Base-by-base conservation (phyloP, 64 coral and sea anemone species). In the Pachyseris speciosa region DNA sequence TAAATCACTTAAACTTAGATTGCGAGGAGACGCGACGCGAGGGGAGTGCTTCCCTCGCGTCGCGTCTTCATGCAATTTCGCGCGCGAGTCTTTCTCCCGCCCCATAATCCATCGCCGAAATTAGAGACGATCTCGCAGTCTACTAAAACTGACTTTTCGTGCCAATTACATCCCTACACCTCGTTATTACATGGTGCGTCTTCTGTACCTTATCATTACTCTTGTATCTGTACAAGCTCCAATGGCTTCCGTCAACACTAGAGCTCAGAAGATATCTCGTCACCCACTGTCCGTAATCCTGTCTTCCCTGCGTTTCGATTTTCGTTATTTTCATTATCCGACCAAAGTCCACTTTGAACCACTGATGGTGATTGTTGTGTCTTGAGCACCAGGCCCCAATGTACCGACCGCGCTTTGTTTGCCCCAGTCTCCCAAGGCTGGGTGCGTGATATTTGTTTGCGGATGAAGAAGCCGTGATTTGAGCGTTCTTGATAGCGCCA, bases 301-400 rank as follows among this genome's bases (percentile, higher is more conserved):
- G 47, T 40, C 91, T 61, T 11, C 95, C 95, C 53, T 97, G 91
- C 4, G 95, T 97, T 12, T 72, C 79, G 55, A 97, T 86, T 64
- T 91, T 86, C 17, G 86, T 93, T 39, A 97, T 86, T 58, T 97
- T 97, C 91, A 89, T 85, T 20, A 91, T 65, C 24, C 63, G 72
- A 57, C 69, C 61, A 73, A 97, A 84, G 31, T 85, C 81, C 10
- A 75, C 90, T 43, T 93, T 78, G 31, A 97, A 66, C 95, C 95
- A 97, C 37, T 97, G 95, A 45, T 93, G 67, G 22, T 88, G 87
- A 42, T 97, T 97, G 42, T 86, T 61, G 73, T 97, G 80, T 26
- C 78, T 61, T 50, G 94, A 45, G 36, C 80, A 80, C 94, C 94
- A 96, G 6, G 80, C 94, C 24, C 90, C 94, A 29, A 59, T 79